phyloP scores from a whole-genome alignment of 2,888 invertebrate genomes.

The Eupithecia inturbata region DNA sequence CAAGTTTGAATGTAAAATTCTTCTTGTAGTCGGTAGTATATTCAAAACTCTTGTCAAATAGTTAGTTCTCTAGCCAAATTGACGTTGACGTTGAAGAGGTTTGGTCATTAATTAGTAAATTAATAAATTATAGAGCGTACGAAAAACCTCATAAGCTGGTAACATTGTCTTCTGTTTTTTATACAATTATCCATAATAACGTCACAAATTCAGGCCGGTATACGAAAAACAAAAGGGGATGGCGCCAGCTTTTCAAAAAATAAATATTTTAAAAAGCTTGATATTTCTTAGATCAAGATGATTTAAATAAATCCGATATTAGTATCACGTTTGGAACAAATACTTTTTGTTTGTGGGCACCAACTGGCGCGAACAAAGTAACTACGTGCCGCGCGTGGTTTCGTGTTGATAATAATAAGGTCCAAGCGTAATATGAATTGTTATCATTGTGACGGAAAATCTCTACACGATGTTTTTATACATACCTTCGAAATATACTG shows the following conservation, averaged over 20 bases:
- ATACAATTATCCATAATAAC: no score
- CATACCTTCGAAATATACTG: no score
- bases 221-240: no score
- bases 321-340: conserved; percentile 13
- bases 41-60: not conserved
- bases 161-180: no score
- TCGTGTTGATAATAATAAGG: conserved; percentile 1
- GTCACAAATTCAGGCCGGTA: no score
- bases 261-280: no score
- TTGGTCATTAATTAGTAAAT: not conserved
- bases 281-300: not conserved
- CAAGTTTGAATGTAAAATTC: no score
- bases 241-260: no score
- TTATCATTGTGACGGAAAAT: not conserved
- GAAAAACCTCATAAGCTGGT: not conserved
- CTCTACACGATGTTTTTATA: not conserved
- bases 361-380: conserved; percentile 8
- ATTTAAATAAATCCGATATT: conserved; percentile 20
- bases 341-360: conserved; percentile 8
- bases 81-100: not conserved
- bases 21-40: not conserved
- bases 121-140: not conserved
- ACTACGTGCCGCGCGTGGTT: conserved; percentile 9
- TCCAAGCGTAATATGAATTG: not conserved
- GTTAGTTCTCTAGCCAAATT: not conserved